phyloP scores from a whole-genome alignment of 2,888 invertebrate genomes.

The Drosophila robusta region DNA sequence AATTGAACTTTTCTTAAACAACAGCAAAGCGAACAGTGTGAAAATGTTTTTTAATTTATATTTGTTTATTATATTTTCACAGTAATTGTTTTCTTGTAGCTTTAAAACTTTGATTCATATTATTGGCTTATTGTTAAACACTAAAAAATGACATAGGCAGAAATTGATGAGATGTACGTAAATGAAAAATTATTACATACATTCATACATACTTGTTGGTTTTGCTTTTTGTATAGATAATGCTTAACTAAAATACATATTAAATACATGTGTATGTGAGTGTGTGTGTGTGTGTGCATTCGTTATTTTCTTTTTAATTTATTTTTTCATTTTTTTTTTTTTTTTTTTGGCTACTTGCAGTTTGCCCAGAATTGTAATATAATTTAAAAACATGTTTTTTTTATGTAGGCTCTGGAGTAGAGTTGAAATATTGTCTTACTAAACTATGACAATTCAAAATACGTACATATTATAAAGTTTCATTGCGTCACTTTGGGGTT shows the following conservation, averaged over 20 bases:
- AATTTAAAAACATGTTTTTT: conserved; percentile 61
- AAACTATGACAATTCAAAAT: conserved; percentile 73
- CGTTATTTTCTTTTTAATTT: conserved; percentile 9
- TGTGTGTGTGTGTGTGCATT: conserved; percentile 18
- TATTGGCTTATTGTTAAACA: conserved; percentile 59
- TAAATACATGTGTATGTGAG: conserved; percentile 53
- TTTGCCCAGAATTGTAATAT: conserved; percentile 59
- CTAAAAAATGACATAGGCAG: conserved; percentile 63
- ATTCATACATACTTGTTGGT: conserved; percentile 56
- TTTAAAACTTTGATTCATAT: conserved; percentile 63
- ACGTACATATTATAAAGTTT: conserved; percentile 53
- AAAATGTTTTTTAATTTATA: conserved; percentile 40
- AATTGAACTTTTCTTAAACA: no score
- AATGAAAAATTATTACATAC: conserved; percentile 61
- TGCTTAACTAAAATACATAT: conserved; percentile 55
- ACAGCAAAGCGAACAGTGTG: not conserved
- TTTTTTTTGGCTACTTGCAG: conserved; percentile 67
- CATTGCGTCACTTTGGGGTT: conserved; percentile 30
- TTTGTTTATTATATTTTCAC: conserved; percentile 53
- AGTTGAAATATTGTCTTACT: conserved; percentile 62
- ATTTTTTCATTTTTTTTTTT: conserved; percentile 18
- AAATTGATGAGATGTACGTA: conserved; percentile 69
- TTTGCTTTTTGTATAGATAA: conserved; percentile 12
- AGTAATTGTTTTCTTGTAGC: conserved; percentile 60
- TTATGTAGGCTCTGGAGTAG: conserved; percentile 31